Base-by-base conservation (phyloP, 1,140 invertebrate genomes). In the Brachionus rotundiformis region DNA sequence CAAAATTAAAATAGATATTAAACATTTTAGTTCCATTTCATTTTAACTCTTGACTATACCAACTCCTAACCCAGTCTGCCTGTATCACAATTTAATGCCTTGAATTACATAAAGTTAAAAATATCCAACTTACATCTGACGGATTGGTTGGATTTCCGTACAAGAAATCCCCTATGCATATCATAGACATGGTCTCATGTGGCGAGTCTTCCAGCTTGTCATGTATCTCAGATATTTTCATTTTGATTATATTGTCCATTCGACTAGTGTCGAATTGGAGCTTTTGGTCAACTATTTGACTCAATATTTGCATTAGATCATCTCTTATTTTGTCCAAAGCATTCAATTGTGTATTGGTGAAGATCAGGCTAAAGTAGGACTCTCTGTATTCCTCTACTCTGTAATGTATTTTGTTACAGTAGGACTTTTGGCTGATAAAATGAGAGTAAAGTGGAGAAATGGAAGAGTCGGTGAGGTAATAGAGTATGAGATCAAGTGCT, bases 381-480 rank as follows among this genome's bases (percentile, higher is more conserved):
- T 41, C 82, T 29, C 7, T 36, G 25, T 63, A 75, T 41, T 68
- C 63, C 25, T 82, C 80, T 4, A 83, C 59, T 31, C 33, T 47
- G 29, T 65, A 68, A 49, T 63, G 39, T 8, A 63, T 80, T 85
- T 91, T 90, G 85, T 92, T 94, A 49, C 93, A 93, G 84, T 91
- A 91, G 0, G 94, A 93, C 85, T 95, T 92, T 44, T 92, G 90
- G 23, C 91, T 91, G 3, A 95, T 92, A 88, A 96, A 94, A 83
- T 92, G 91, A 84, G 92, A 90, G 85, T 94, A 92, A 59, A 97
- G 86, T 4, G 94, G 94, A 84, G 93, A 92, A 23, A 93, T 92
- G 13, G 94, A 90, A 11, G 93, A 94, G 83, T 94, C 92, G 2
- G 92, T 93, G 27, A 97, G 87, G 88, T 96, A 96, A 82, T 93